Evolutionary conservation across 2,113 vertebrate genomes (phyloP), one percentile per base, ranked within the genome.

Genomic region (Ceratotherium simum): DNA sequence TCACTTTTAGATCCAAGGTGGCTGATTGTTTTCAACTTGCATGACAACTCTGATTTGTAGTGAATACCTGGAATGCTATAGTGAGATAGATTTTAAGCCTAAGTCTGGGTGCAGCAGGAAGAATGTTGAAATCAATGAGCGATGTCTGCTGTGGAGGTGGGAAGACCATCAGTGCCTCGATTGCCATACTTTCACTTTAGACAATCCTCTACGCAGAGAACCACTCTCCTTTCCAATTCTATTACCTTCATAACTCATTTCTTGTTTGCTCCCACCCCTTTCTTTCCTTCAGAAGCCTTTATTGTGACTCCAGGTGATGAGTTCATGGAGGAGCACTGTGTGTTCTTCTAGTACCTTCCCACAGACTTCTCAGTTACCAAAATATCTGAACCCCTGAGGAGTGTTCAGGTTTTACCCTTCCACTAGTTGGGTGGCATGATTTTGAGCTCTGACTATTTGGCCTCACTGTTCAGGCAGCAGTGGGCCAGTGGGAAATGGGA

Each of bases 361-460:
- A 46, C 21, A 84, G 60, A 72, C 69, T 95, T 84, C 72, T 95
- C 13, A 27, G 2, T 54, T 33, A 82, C 23, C 46, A 82, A 27
- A 92, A 78, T 27, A 82, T 54, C 42, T 60, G 33, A 87, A 90
- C 17, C 17, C 29, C 29, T 36, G 20, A 78, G 11, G 39, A 80
- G 21, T 39, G 20, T 29, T 79, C 36, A 46, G 10, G 36, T 75
- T 67, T 90, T 81, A n/a, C 31, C 25, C 5, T 64, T 7, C 67
- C 56, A 69, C 69, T 6, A 86, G 62, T 18, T 51, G 39, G 2
- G 31, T 72, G 46, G 54, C 16, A 33, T 51, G 76, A 83, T 31
- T 65, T 64, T 92, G 58, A 89, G 31, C n/a, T 95, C 82, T 65
- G 18, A 76, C 14, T 14, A 36, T 90, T 85, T 96, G 56, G n/a